A percentile compares a stretch with the other conserved stretches of the same genome.
Conservation (phyloP, 2,888 invertebrate species). For the Aphodius granarius region DNA sequence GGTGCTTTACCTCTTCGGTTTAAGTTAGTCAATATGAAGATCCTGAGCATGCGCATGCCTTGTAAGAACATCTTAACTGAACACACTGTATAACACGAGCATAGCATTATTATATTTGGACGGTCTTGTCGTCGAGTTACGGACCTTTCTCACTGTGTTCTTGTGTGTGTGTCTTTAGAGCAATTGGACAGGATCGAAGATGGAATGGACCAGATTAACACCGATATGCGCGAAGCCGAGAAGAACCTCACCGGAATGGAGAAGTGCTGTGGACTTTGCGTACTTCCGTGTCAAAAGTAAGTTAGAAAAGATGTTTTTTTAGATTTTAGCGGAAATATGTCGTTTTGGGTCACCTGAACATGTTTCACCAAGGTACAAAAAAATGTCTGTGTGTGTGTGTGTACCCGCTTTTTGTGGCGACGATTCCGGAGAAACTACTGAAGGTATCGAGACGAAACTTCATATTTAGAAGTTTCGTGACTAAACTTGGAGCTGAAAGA, state of each 20-base stretch:
- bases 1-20: not conserved
- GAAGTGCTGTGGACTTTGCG: constrained; percentile 99
- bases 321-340: not conserved
- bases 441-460: too few relatives aligned
- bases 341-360: not conserved
- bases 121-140: not conserved
- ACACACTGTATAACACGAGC: constrained; percentile 28
- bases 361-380: too few relatives aligned
- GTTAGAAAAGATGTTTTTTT: constrained; percentile 43
- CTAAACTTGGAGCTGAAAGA: too few relatives aligned
- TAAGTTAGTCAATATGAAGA: not conserved
- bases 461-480: too few relatives aligned
- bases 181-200: constrained; percentile 99
- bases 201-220: constrained; percentile 99
- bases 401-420: too few relatives aligned
- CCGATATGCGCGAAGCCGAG: constrained; percentile 99
- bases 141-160: not conserved
- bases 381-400: too few relatives aligned
- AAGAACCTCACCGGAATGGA: constrained; percentile 99
- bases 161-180: constrained; percentile 61
- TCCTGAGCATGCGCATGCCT: constrained; percentile 25
- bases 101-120: constrained; percentile 25
- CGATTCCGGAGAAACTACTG: too few relatives aligned
- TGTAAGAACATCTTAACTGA: constrained; percentile 27
- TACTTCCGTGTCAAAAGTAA: constrained; percentile 98